These are phyloP conservation scores for Microcebus lehilahytsara DNA, from an alignment of 2,113 vertebrate species.

Conservation along the genomic window DNA sequence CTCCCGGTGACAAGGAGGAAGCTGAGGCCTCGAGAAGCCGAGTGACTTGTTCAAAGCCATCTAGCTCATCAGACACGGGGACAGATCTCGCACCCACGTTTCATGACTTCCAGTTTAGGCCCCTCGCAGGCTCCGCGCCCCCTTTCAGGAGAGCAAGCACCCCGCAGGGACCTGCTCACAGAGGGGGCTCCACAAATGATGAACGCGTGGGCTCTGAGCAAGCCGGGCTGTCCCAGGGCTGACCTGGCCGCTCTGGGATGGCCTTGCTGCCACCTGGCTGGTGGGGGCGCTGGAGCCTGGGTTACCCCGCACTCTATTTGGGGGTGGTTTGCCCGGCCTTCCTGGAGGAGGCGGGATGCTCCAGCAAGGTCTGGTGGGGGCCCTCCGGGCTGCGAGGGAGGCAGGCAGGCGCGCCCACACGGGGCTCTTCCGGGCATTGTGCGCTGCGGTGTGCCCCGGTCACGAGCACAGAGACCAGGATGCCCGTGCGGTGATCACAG, in stretches of 20 bases:
- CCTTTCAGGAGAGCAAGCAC: not conserved
- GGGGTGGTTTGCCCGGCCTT: not conserved
- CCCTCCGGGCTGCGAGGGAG: not conserved
- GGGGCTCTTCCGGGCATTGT: conserved; percentile 74
- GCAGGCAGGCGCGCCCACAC: not conserved
- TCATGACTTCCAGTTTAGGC: not conserved
- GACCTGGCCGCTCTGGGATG: not conserved
- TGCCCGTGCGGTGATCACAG: conserved; percentile 33
- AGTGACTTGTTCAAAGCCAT: not conserved
- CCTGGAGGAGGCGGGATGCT: not conserved
- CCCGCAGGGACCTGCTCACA: not conserved
- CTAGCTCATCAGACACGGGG: not conserved
- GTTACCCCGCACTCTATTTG: not conserved
- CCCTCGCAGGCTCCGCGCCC: not conserved
- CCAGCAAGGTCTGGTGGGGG: not conserved
- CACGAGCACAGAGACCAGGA: conserved; percentile 50
- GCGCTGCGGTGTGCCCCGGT: not conserved
- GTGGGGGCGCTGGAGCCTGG: conserved; percentile 52
- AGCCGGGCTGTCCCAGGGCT: not conserved
- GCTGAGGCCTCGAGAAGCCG: not conserved
- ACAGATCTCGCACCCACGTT: not conserved
- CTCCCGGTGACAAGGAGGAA: not conserved
- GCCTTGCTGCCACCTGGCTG: not conserved
- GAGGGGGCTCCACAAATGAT: rapidly evolving
- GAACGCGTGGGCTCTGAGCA: not conserved